Conservation (phyloP, 1,140 invertebrate species). For the Trichonephila clavata region DNA sequence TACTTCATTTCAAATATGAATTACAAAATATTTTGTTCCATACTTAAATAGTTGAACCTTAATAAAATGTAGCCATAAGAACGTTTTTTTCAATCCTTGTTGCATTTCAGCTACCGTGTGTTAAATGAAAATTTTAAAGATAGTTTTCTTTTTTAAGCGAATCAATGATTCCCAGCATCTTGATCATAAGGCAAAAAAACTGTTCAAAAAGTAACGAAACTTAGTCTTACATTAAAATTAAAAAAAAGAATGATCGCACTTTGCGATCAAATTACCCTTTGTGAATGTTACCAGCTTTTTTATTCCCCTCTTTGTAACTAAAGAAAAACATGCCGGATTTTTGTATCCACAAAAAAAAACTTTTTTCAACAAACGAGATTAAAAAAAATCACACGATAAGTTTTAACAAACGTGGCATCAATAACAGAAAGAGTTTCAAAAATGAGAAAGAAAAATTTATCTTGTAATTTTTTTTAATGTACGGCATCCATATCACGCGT, state of each 20-base stretch:
- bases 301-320: not conserved
- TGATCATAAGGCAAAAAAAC: too few species aligned
- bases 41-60: too few species aligned
- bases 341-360: not conserved
- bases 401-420: slow-evolving; percentile 22
- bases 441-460: slow-evolving; percentile 31
- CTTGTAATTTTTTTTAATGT: not conserved
- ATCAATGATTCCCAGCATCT: too few species aligned
- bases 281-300: not conserved
- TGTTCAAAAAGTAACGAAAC: too few species aligned
- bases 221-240: not conserved
- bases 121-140: too few species aligned
- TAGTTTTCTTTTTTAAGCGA: too few species aligned
- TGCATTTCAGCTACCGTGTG: too few species aligned
- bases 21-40: too few species aligned
- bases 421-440: slow-evolving; percentile 11
- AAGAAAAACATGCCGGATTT: not conserved
- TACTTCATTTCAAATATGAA: too few species aligned
- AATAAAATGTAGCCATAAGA: too few species aligned
- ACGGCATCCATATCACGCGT: not conserved
- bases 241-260: not conserved
- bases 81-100: too few species aligned
- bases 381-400: slow-evolving; percentile 2
- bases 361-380: not conserved
- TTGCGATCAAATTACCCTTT: slow-evolving; percentile 2